Evolutionary conservation across 92 coral and sea anemone genomes (phyloP), one percentile per base, ranked within the genome.

Genomic region (Siderastrea radians): DNA sequence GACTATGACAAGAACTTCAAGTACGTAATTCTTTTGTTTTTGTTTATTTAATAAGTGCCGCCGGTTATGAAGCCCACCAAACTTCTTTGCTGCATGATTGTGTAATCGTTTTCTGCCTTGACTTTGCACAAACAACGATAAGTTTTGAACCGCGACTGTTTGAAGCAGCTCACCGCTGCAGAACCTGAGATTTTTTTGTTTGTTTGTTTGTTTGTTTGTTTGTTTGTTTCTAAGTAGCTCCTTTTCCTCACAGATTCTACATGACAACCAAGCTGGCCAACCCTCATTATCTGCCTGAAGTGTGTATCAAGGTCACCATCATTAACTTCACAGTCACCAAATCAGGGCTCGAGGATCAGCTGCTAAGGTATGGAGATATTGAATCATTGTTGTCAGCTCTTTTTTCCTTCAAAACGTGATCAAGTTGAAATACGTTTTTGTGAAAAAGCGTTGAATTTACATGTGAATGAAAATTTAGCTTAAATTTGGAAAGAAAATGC

Each of bases 301-400:
- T 98, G 38, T 98, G 99, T 87, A 98, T 98, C 88, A 98, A 98
- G 77, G 99, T 98, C 17, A 98, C 99, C 64, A 98, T 98, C 90
- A 98, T 98, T 19, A 98, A 98, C 92, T 98, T 98, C 79, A 98
- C 99, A 59, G 99, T 98, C n/a, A 98, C 99, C 64, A 96, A 91
- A 83, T 98, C 99, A 58, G 99, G 99, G 48, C 93, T 98, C 10
- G 99, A 98, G 84, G 99, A 98, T 64, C 99, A 98, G 80, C 91
- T 98, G 69, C 88, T 98, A 47, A 96, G 99, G 99, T 98, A 58
- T 46, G 43, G 49, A 1, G 12, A 3, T 15, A 8, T 11, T 26
- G 38, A 26, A 26, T 26, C 38, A 26, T 26, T 0, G 38, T 26
- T 26, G 38, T n/a, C n/a, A n/a, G n/a, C n/a, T n/a, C 38, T 0